Conservation (phyloP, 1,140 invertebrate species). For the Venturia canescens region DNA sequence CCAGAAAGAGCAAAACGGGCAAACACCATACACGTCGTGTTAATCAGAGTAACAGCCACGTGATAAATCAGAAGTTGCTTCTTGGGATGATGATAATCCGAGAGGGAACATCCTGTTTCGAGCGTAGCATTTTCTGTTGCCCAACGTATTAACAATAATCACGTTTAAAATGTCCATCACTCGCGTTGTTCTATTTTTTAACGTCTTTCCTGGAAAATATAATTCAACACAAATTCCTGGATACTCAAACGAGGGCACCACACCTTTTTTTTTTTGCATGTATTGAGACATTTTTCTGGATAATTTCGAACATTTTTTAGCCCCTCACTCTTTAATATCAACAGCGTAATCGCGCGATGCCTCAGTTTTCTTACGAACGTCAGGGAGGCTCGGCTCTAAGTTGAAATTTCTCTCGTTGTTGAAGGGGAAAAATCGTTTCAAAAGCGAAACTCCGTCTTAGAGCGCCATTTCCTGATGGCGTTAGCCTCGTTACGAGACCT, state of each 20-base stretch:
- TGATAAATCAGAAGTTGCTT: conserved; percentile 2
- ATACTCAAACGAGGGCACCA: no score
- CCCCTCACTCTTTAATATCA: conserved; percentile 22
- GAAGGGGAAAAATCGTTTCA: conserved; percentile 41
- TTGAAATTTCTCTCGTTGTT: not conserved
- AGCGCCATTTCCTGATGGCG: conserved; percentile 64
- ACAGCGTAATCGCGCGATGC: not conserved
- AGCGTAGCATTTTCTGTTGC: no score
- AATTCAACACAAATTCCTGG: no score
- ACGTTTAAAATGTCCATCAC: no score
- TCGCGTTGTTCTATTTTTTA: no score
- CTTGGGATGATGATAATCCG: conserved; percentile 5
- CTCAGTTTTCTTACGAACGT: not conserved
- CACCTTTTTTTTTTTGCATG: no score
- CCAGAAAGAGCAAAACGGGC: not conserved
- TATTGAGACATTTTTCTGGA: no score
- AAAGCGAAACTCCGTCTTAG: conserved; percentile 63
- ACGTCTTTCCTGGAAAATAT: no score
- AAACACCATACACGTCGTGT: not conserved
- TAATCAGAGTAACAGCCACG: not conserved
- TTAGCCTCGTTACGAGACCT: conserved; percentile 61
- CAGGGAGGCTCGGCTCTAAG: not conserved
- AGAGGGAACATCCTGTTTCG: conserved; percentile 1
- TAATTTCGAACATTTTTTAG: no score
- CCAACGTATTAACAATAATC: no score